Percentiles rank a stretch among this genome's conserved stretches.
These are phyloP conservation scores for Myioborus miniatus DNA, from an alignment of 2,797 vertebrate genomes.

Conservation along the genomic window DNA sequence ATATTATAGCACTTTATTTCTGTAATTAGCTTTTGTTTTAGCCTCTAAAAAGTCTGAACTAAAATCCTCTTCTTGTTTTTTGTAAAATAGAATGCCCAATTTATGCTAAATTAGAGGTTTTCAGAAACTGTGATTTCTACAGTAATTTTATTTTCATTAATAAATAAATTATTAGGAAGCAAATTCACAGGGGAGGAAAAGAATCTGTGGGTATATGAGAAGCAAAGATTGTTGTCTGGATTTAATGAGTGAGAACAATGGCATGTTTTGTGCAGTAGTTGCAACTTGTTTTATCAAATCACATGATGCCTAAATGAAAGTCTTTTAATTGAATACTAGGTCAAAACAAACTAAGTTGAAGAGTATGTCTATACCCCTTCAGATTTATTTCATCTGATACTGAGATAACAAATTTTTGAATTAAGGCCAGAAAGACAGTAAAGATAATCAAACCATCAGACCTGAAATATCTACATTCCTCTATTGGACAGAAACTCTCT, in stretches of 20 bases:
- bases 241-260: background rate
- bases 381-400: slow-evolving; percentile 59
- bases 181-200: background rate
- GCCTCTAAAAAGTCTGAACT: background rate
- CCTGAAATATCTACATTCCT: slow-evolving; percentile 12
- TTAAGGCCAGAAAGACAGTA: slow-evolving; percentile 47
- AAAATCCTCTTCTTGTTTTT: background rate
- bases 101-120: background rate
- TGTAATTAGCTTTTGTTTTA: background rate
- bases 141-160: background rate
- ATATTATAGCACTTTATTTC: background rate
- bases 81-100: background rate
- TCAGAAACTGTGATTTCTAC: background rate
- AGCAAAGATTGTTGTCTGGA: background rate
- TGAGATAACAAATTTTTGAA: slow-evolving; percentile 55
- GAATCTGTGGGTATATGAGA: background rate
- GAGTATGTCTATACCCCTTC: background rate
- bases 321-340: background rate
- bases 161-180: background rate
- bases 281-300: slow-evolving; percentile 34
- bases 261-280: background rate
- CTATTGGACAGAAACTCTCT: slow-evolving; percentile 6
- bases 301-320: background rate
- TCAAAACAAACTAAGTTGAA: slow-evolving; percentile 55
- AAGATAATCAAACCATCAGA: slow-evolving; percentile 48